Conservation (phyloP, 2,888 invertebrate species). For the Nemotelus pantherinus region DNA sequence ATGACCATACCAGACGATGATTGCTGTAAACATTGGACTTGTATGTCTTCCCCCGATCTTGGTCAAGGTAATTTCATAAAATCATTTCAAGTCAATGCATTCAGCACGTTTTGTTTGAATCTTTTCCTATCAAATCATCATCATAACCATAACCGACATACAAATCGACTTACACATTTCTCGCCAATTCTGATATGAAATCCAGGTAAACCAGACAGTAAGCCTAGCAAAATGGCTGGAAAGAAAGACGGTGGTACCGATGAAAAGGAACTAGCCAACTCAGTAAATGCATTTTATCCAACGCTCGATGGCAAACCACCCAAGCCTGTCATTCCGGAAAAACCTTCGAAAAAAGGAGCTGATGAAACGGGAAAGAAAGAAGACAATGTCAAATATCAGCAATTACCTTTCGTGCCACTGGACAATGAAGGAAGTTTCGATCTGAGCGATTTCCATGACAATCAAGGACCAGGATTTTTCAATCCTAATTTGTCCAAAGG, state of each 20-base stretch:
- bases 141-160: conserved; percentile 19
- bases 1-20: conserved; percentile 77
- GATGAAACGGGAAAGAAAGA: conserved; percentile 53
- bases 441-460: conserved; percentile 43
- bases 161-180: conserved; percentile 39
- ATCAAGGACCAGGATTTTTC: conserved; percentile 60
- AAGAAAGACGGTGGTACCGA: conserved; percentile 15
- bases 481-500: conserved; percentile 57
- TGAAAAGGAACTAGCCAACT: conserved; percentile 56
- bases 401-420: conserved; percentile 54
- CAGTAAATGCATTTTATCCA: conserved; percentile 60
- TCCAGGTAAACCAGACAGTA: conserved; percentile 36
- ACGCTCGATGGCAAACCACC: conserved; percentile 61
- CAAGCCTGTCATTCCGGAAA: conserved; percentile 44
- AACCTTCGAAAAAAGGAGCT: conserved; percentile 54
- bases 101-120: conserved; percentile 29
- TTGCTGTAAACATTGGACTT: conserved; percentile 85
- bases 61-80: conserved; percentile 56
- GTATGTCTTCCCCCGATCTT: conserved; percentile 60
- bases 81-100: not conserved
- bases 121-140: conserved; percentile 18
- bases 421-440: conserved; percentile 50
- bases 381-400: conserved; percentile 61
- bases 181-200: conserved; percentile 2
- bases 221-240: not conserved